Conservation (phyloP, 2,888 invertebrate species). For the Leptinotarsa juncta region DNA sequence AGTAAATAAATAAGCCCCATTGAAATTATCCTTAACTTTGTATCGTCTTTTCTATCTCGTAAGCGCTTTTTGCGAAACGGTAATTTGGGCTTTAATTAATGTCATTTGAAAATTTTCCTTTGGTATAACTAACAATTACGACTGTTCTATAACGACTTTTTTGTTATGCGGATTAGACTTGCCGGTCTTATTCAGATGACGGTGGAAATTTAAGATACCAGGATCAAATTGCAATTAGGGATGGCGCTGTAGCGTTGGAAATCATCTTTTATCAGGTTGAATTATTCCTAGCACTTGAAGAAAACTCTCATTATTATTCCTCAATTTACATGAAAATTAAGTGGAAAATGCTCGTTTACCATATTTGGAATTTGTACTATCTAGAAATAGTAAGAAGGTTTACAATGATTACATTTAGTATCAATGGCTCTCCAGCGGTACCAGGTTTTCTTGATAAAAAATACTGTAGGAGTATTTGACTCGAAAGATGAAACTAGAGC, state of each 20-base stretch:
- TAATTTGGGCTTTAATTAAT: slow-evolving; percentile 23
- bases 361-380: too few relatives aligned
- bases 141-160: slow-evolving; percentile 29
- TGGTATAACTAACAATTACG: slow-evolving; percentile 25
- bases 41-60: slow-evolving; percentile 30
- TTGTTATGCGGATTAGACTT: slow-evolving; percentile 16
- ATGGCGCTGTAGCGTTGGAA: neutral
- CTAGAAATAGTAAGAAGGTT: too few relatives aligned
- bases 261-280: neutral
- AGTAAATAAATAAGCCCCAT: slow-evolving; percentile 36
- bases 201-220: slow-evolving; percentile 22
- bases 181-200: slow-evolving; percentile 1
- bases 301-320: neutral
- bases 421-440: too few relatives aligned
- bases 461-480: too few relatives aligned
- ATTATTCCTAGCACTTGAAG: neutral
- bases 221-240: slow-evolving; percentile 25
- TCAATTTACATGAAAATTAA: neutral
- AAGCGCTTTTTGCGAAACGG: neutral
- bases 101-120: slow-evolving; percentile 15
- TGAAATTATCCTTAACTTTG: slow-evolving; percentile 35
- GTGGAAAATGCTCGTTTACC: too few relatives aligned
- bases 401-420: too few relatives aligned
- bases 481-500: too few relatives aligned
- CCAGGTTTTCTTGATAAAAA: too few relatives aligned